Conservation (phyloP, 2,113 vertebrate genomes). For the Callocephalon fimbriatum region DNA sequence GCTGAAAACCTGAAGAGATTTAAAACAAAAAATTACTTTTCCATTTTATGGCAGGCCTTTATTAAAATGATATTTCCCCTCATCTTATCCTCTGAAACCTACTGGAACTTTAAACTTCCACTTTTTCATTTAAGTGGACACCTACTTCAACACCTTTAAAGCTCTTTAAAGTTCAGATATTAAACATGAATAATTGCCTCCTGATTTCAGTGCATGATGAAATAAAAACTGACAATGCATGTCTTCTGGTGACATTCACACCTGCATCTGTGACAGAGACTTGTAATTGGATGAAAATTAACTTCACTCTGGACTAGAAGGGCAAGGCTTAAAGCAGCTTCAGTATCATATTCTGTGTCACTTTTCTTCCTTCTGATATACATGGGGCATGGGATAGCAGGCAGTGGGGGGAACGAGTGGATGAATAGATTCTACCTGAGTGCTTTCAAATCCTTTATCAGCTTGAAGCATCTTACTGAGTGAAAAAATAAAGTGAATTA, state of each 20-base stretch:
- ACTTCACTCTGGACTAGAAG: constrained; percentile 25
- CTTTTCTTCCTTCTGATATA: not conserved
- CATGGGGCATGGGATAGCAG: too few relatives aligned
- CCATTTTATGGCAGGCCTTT: constrained; percentile 5
- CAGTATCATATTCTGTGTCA: not conserved
- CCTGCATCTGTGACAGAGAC: constrained; percentile 18
- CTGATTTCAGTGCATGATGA: constrained; percentile 20
- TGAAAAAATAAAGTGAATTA: not conserved
- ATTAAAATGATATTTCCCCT: constrained; percentile 1
- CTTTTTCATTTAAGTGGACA: constrained; percentile 45
- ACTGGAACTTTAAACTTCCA: constrained; percentile 18
- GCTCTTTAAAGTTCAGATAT: constrained; percentile 44
- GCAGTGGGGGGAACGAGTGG: not conserved
- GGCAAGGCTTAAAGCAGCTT: not conserved
- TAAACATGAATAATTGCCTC: constrained; percentile 56
- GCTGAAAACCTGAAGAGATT: not conserved
- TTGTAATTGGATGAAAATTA: constrained; percentile 46
- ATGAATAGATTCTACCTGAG: not conserved
- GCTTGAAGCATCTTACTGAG: not conserved
- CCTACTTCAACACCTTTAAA: constrained; percentile 39
- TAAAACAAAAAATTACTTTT: constrained; percentile 29
- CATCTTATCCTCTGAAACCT: not conserved
- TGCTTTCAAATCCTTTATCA: not conserved
- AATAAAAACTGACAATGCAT: constrained; percentile 52
- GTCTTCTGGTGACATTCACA: constrained; percentile 46